A percentile compares a stretch with the other conserved stretches of the same genome.
phyloP scores from a whole-genome alignment of 2,797 vertebrate genomes.

The Lepilemur ruficaudatus region DNA sequence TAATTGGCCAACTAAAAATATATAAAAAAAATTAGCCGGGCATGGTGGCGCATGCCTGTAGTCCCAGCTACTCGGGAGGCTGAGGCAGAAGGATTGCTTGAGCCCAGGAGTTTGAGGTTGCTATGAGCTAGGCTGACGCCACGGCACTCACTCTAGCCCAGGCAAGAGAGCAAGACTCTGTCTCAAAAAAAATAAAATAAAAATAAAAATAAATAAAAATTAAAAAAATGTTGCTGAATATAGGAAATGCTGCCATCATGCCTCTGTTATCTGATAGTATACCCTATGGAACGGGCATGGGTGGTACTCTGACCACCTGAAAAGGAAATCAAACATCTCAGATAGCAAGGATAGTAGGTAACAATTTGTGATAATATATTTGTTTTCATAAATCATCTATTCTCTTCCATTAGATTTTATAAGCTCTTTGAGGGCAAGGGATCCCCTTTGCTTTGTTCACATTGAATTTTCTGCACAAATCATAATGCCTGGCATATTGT shows the following conservation, averaged over 20 bases:
- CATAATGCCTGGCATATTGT: not conserved
- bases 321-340: not conserved
- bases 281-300: not conserved
- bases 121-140: too few relatives aligned
- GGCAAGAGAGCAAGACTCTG: too few relatives aligned
- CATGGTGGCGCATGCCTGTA: too few relatives aligned
- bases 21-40: too few relatives aligned
- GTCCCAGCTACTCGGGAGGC: too few relatives aligned
- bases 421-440: not conserved
- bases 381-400: not conserved
- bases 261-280: not conserved
- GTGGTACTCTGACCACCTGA: not conserved
- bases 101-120: too few relatives aligned
- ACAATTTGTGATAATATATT: not conserved
- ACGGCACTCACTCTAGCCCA: too few relatives aligned
- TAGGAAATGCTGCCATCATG: not conserved
- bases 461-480: not conserved
- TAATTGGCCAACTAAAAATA: too few relatives aligned
- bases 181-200: too few relatives aligned
- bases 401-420: not conserved
- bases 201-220: too few relatives aligned
- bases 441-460: not conserved
- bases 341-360: not conserved
- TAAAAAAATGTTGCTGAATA: not conserved
- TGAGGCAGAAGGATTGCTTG: too few relatives aligned